These are phyloP conservation scores for Gasterosteus nipponicus DNA, from an alignment of 2,113 vertebrate species.

Conservation along the genomic window DNA sequence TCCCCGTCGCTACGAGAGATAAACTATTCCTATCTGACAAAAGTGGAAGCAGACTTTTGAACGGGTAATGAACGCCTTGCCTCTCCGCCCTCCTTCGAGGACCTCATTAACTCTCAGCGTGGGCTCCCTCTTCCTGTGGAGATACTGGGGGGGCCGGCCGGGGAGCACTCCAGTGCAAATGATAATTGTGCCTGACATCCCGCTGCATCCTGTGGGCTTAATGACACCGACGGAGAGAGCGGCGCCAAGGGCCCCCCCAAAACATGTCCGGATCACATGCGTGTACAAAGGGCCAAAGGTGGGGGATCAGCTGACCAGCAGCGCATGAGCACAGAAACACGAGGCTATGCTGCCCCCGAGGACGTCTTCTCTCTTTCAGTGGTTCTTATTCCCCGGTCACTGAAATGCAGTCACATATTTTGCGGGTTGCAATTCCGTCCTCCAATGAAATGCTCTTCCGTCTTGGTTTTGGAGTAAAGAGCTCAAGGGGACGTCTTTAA, in stretches of 20 bases:
- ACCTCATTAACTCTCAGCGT: constrained; percentile 62
- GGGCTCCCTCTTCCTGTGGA: constrained; percentile 28
- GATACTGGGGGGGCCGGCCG: constrained; percentile 30
- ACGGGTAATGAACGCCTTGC: constrained; percentile 54
- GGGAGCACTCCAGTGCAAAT: constrained; percentile 62
- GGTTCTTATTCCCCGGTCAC: background rate
- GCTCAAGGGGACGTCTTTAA: constrained; percentile 17
- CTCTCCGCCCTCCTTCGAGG: constrained; percentile 44
- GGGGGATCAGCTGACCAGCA: constrained; percentile 18
- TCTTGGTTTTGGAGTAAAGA: background rate
- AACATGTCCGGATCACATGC: constrained; percentile 29
- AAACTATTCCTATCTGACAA: constrained; percentile 13
- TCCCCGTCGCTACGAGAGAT: constrained; percentile 11
- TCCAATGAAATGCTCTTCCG: background rate
- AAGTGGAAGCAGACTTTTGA: constrained; percentile 45
- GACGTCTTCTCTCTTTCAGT: constrained; percentile 19
- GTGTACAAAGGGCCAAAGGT: background rate
- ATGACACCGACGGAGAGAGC: constrained; percentile 65
- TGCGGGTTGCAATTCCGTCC: background rate
- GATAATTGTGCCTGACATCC: constrained; percentile 70
- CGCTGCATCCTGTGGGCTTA: constrained; percentile 67
- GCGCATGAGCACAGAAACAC: constrained; percentile 13
- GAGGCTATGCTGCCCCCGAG: constrained; percentile 18
- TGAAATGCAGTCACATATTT: background rate
- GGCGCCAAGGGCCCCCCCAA: background rate